phyloP scores from a whole-genome alignment of 92 coral and sea anemone genomes.

The Palythoa heliodiscus region DNA sequence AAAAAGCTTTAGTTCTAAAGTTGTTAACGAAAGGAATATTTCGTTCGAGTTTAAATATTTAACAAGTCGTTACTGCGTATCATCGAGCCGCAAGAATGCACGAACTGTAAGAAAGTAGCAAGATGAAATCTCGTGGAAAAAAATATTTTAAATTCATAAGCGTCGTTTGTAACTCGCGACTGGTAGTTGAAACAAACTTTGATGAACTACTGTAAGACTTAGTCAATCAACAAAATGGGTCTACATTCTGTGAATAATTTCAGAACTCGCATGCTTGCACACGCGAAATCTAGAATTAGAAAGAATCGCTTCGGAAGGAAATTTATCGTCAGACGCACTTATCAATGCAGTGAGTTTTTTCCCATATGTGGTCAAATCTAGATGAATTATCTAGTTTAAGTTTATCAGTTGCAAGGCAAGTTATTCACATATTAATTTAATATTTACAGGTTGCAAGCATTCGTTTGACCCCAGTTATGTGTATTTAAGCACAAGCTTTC shows the following conservation, averaged over 20 bases:
- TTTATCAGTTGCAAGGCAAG: not conserved
- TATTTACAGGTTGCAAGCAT: conserved; percentile 8
- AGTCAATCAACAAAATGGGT: not conserved
- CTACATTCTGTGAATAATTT: not conserved
- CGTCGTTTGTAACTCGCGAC: not conserved
- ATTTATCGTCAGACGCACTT: not conserved
- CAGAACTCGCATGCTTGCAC: not conserved
- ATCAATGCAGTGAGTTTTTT: not conserved
- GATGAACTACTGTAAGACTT: conserved; percentile 15
- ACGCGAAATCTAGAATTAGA: conserved; percentile 7
- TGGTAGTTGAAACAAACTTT: conserved; percentile 17
- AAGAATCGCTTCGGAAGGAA: conserved; percentile 12
- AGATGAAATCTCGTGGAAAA: not conserved
- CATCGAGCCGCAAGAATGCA: not conserved
- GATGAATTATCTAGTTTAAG: not conserved
- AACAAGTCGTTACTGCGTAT: not conserved
- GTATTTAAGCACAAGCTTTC: conserved; percentile 5
- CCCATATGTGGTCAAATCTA: not conserved
- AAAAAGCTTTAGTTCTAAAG: not conserved
- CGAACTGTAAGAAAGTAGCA: not conserved
- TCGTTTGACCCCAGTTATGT: conserved; percentile 9
- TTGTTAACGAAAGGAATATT: not conserved
- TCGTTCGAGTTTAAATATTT: not conserved
- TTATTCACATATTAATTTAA: conserved; percentile 4
- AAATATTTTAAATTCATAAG: not conserved